phyloP scores from a whole-genome alignment of 2,113 vertebrate species.

The Centropristis striata region DNA sequence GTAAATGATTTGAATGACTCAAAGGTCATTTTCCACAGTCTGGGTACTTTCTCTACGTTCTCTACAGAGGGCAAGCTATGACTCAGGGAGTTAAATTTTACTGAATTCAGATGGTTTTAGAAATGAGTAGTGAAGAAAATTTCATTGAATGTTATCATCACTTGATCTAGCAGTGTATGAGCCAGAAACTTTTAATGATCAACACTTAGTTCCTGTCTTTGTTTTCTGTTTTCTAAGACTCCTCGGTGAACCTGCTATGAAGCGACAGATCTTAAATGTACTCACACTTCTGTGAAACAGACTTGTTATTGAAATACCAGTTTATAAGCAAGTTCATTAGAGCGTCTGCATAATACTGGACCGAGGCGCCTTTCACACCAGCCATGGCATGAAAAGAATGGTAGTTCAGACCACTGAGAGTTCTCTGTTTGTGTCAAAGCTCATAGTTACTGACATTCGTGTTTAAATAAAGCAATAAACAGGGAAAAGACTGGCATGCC shows the following conservation, averaged over 20 bases:
- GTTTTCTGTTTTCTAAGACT: slow-evolving; percentile 14
- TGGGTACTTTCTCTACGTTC: slow-evolving; percentile 39
- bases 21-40: slow-evolving; percentile 62
- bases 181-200: slow-evolving; percentile 66
- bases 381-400: slow-evolving; percentile 53
- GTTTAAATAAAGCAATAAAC: slow-evolving; percentile 59
- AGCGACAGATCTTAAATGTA: slow-evolving; percentile 6
- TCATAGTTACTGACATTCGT: slow-evolving; percentile 53
- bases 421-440: slow-evolving; percentile 52
- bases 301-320: slow-evolving; percentile 43
- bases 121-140: slow-evolving; percentile 21
- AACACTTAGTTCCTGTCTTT: background rate
- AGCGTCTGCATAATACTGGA: slow-evolving; percentile 35
- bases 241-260: slow-evolving; percentile 27
- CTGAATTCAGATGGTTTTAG: slow-evolving; percentile 37
- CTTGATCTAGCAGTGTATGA: slow-evolving; percentile 28
- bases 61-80: slow-evolving; percentile 46
- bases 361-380: slow-evolving; percentile 33
- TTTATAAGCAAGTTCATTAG: slow-evolving; percentile 53
- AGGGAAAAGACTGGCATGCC: slow-evolving; percentile 31
- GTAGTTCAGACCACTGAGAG: slow-evolving; percentile 19
- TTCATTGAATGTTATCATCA: slow-evolving; percentile 24
- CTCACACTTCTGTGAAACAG: slow-evolving; percentile 44
- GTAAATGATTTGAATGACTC: slow-evolving; percentile 54
- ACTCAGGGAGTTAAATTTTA: slow-evolving; percentile 44